A percentile compares a stretch with the other conserved stretches of the same genome.
phyloP scores from a whole-genome alignment of 2,797 vertebrate species.

The Macroramphosus scolopax region DNA sequence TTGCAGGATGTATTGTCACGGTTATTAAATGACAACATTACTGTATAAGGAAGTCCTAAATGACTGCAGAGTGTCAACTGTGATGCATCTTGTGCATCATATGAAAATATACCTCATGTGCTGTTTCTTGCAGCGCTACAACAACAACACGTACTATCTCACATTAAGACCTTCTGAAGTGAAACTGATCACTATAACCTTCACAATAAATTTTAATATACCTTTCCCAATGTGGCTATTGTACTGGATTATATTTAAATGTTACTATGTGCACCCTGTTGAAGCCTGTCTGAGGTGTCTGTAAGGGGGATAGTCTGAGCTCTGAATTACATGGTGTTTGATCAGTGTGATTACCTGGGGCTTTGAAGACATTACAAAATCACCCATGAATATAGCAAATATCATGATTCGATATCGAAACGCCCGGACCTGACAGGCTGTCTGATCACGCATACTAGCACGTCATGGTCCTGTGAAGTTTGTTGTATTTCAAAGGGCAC shows the following conservation, averaged over 20 bases:
- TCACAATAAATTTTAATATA: not conserved
- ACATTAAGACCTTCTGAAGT: no score
- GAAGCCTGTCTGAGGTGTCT: constrained; percentile 26
- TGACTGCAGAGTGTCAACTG: no score
- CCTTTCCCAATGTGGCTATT: not conserved
- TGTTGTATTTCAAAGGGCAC: constrained; percentile 75
- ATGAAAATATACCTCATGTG: no score
- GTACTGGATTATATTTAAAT: not conserved
- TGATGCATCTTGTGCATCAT: no score
- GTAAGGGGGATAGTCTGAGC: constrained; percentile 27
- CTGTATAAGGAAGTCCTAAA: no score
- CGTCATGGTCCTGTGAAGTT: constrained; percentile 55
- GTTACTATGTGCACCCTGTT: constrained; percentile 17
- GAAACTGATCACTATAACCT: no score
- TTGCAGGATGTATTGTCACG: no score
- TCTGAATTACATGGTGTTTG: constrained; percentile 51
- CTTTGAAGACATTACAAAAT: constrained; percentile 59
- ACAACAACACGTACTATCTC: no score
- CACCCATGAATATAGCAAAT: constrained; percentile 60
- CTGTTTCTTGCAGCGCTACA: no score
- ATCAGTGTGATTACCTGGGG: constrained; percentile 52
- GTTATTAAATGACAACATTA: no score
- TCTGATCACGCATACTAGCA: constrained; percentile 51
- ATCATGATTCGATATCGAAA: constrained; percentile 53
- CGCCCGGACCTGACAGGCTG: constrained; percentile 44